Conservation (phyloP, 2,113 vertebrate species). For the Rhizomys pruinosus region DNA sequence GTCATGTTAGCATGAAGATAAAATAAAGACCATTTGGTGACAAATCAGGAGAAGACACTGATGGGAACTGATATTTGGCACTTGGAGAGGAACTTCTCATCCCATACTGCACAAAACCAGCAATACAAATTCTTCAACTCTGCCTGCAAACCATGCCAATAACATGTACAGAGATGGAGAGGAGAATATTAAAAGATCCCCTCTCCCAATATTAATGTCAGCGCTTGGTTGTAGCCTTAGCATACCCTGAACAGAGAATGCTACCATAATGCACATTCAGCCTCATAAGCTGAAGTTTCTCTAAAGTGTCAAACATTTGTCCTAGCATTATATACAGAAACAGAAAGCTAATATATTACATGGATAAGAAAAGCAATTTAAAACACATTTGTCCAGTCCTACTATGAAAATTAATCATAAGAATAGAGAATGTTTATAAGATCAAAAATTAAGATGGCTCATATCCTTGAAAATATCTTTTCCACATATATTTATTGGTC, state of each 20-base stretch:
- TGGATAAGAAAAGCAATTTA: background rate
- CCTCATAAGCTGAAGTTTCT: background rate
- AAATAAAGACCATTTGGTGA: too few species aligned
- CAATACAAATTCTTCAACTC: too few species aligned
- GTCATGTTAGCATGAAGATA: too few species aligned
- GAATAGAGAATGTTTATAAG: background rate
- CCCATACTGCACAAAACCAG: too few species aligned
- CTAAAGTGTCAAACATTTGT: background rate
- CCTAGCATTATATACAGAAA: background rate
- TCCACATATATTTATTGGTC: background rate
- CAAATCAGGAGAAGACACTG: too few species aligned
- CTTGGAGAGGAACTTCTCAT: too few species aligned
- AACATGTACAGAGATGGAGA: background rate
- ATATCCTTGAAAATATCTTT: background rate
- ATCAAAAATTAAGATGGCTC: background rate
- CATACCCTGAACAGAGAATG: background rate
- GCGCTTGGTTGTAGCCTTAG: background rate
- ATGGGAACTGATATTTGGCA: too few species aligned
- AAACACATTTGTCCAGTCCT: background rate
- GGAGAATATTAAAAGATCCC: background rate
- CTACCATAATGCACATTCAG: background rate
- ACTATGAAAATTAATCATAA: background rate
- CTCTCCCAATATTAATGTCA: background rate
- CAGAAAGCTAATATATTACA: background rate
- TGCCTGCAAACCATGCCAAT: too few species aligned